Percentiles rank a stretch among this genome's conserved stretches.
Evolutionary conservation across 2,888 invertebrate species (phyloP).

Genomic region (Priocnemis perturbator): DNA sequence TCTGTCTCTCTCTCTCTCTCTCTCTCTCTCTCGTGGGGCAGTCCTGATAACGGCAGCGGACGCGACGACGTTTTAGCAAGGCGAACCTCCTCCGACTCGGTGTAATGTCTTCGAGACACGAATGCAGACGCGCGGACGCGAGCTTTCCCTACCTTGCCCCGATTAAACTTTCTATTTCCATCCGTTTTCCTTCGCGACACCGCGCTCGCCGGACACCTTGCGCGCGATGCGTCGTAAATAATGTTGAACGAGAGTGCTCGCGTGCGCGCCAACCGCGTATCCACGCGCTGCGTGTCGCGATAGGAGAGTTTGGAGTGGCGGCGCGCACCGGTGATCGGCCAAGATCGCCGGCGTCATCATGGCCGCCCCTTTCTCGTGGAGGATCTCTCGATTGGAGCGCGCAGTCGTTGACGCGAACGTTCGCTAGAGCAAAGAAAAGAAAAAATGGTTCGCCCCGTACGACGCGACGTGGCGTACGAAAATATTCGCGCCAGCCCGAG

Average conservation of each 20-base stretch:
- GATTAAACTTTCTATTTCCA: constrained; percentile 54
- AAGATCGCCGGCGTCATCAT: too few relatives aligned
- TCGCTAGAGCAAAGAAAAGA: background rate
- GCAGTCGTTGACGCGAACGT: too few relatives aligned
- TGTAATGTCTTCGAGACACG: background rate
- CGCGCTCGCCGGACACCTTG: constrained; percentile 15
- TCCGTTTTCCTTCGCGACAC: constrained; percentile 25
- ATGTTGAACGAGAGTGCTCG: constrained; percentile 24
- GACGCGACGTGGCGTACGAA: constrained; percentile 36
- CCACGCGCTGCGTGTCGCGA: too few relatives aligned
- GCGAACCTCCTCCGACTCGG: too few relatives aligned
- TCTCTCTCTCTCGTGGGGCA: too few relatives aligned
- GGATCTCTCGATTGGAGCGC: too few relatives aligned
- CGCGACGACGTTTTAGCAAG: too few relatives aligned
- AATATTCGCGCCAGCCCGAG: constrained; percentile 43
- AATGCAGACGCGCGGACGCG: constrained; percentile 4
- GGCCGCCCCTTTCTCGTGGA: too few relatives aligned
- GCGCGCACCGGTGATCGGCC: too few relatives aligned
- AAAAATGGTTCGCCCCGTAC: background rate
- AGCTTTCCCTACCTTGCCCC: constrained; percentile 40
- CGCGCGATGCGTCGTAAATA: constrained; percentile 43
- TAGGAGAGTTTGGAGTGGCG: background rate
- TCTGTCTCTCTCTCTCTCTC: too few relatives aligned
- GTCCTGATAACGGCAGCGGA: too few relatives aligned
- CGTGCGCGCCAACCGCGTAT: background rate